Conservation (phyloP, 2,797 vertebrate species). For the Hemitrygon akajei region DNA sequence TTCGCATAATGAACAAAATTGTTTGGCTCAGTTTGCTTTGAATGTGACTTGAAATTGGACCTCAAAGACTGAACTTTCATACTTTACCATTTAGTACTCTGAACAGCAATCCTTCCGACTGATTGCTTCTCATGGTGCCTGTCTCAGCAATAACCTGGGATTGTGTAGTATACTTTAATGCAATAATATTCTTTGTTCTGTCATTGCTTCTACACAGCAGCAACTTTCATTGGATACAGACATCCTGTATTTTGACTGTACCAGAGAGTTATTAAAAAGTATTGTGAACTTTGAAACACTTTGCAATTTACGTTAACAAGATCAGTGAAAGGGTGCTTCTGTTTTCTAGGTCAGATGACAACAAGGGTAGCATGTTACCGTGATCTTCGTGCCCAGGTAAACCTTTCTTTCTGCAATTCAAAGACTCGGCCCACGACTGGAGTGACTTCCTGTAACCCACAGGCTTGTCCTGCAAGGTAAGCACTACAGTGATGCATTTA, state of each 20-base stretch:
- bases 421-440: conserved; percentile 61
- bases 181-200: not conserved
- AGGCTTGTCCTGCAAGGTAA: conserved; percentile 69
- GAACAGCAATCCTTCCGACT: not conserved
- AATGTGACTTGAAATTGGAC: not conserved
- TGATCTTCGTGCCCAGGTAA: conserved; percentile 69
- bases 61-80: not conserved
- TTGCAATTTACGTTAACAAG: not conserved
- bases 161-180: not conserved
- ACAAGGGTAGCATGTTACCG: conserved; percentile 69
- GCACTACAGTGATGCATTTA: not conserved
- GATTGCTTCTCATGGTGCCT: not conserved
- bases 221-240: too few species aligned
- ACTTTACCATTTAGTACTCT: too few species aligned
- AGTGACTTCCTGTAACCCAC: conserved; percentile 63
- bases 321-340: not conserved
- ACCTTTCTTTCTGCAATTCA: conserved; percentile 68
- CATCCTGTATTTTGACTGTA: not conserved
- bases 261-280: too few species aligned
- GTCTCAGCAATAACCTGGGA: not conserved
- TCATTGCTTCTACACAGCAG: too few species aligned
- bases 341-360: conserved; percentile 67
- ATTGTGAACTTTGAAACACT: not conserved
- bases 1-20: too few species aligned
- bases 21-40: not conserved